Percentiles rank a stretch among this genome's conserved stretches.
Evolutionary conservation across 92 coral and sea anemone genomes (phyloP).

Genomic region (Zoanthus sociatus): DNA sequence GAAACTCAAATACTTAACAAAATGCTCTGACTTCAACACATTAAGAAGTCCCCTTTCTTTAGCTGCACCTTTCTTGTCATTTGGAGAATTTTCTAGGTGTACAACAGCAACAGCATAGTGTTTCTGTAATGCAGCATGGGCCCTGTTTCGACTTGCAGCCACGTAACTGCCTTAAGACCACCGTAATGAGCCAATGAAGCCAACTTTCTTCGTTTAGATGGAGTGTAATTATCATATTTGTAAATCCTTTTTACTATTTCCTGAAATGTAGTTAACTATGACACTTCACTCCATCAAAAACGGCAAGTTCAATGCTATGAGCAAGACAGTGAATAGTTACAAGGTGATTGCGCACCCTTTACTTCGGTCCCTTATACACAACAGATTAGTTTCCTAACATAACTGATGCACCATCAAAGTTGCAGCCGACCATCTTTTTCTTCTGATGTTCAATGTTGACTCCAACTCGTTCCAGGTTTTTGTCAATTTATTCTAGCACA

Average conservation of each 20-base stretch:
- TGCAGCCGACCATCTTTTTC: slow-evolving; percentile 3
- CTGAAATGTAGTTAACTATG: slow-evolving; percentile 15
- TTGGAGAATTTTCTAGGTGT: slow-evolving; percentile 35
- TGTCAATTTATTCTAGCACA: slow-evolving; percentile 34
- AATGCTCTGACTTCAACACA: slow-evolving; percentile 39
- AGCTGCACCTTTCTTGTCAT: slow-evolving; percentile 17
- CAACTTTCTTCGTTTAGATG: slow-evolving; percentile 48
- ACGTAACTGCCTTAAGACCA: slow-evolving; percentile 12
- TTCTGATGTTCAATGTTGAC: slow-evolving; percentile 32
- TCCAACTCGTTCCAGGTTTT: slow-evolving; percentile 23
- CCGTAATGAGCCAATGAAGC: background rate
- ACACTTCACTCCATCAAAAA: slow-evolving; percentile 29
- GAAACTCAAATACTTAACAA: slow-evolving; percentile 29
- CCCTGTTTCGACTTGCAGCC: slow-evolving; percentile 12
- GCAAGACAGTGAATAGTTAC: slow-evolving; percentile 44
- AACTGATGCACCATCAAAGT: slow-evolving; percentile 42
- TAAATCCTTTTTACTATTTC: slow-evolving; percentile 38
- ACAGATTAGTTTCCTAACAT: slow-evolving; percentile 39
- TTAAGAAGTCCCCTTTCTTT: slow-evolving; percentile 11
- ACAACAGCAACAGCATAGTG: slow-evolving; percentile 31
- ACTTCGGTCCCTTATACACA: slow-evolving; percentile 13
- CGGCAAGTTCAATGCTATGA: slow-evolving; percentile 35
- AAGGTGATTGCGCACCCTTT: background rate
- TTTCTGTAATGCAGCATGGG: slow-evolving; percentile 12
- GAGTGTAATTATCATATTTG: slow-evolving; percentile 46